Conservation (phyloP, 2,888 invertebrate genomes). For the Coleophora flavipennella region DNA sequence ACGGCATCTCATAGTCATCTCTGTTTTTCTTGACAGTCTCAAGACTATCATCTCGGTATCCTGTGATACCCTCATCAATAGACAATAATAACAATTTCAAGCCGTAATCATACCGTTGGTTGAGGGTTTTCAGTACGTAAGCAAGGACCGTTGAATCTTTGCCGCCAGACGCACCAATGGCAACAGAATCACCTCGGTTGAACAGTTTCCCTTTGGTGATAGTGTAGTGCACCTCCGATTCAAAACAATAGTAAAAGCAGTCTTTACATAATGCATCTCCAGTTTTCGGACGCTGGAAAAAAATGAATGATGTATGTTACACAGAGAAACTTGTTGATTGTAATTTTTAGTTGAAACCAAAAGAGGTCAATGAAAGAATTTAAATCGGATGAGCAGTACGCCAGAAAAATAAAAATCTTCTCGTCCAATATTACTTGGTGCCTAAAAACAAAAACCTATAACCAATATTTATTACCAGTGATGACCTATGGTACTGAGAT, state of each 20-base stretch:
- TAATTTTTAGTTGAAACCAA: no score
- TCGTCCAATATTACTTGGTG: no score
- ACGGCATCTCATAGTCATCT: slow-evolving; percentile 92
- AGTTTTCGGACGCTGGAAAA: slow-evolving; percentile 87
- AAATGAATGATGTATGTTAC: not conserved
- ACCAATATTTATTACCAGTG: no score
- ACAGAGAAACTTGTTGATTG: no score
- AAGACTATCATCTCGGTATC: slow-evolving; percentile 95
- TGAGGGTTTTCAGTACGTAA: slow-evolving; percentile 91
- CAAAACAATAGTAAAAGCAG: slow-evolving; percentile 95
- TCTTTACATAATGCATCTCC: slow-evolving; percentile 94
- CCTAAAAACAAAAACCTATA: no score
- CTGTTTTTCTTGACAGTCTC: slow-evolving; percentile 96
- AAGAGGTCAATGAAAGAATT: no score
- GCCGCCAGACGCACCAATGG: slow-evolving; percentile 94
- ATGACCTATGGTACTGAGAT: no score
- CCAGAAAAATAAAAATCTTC: no score
- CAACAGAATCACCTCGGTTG: slow-evolving; percentile 86
- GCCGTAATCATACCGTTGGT: slow-evolving; percentile 91
- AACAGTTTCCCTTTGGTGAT: slow-evolving; percentile 88
- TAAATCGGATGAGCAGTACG: no score
- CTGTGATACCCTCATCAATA: slow-evolving; percentile 98
- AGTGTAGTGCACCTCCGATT: slow-evolving; percentile 94
- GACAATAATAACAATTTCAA: slow-evolving; percentile 92
- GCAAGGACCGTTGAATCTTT: slow-evolving; percentile 99